Evolutionary conservation across 1,140 invertebrate species (phyloP).

Genomic region (Drosophila gunungcola): DNA sequence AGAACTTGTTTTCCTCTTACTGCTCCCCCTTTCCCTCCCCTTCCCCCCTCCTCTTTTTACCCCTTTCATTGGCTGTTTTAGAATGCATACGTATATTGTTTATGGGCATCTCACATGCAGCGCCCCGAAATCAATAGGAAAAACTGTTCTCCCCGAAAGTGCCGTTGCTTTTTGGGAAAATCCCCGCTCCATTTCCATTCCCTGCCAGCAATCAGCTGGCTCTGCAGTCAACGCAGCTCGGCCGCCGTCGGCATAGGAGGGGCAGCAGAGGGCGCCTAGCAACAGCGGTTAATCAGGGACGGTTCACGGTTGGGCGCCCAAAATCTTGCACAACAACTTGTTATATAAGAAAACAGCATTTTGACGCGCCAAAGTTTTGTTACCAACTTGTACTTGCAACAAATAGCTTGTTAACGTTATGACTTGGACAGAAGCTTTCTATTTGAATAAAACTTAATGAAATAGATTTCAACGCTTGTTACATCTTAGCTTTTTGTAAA

Average conservation of each 20-base stretch:
- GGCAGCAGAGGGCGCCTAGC: constrained; percentile 37
- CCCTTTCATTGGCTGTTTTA: constrained; percentile 13
- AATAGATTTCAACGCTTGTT: too few species aligned
- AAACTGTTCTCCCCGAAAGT: constrained; percentile 41
- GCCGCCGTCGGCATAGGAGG: constrained; percentile 26
- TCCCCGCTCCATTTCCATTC: constrained; percentile 7
- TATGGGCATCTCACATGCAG: constrained; percentile 30
- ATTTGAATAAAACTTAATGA: too few species aligned
- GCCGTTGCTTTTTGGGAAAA: constrained; percentile 56
- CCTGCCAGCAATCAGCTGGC: constrained; percentile 46
- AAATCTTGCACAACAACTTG: not conserved
- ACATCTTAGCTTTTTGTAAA: too few species aligned
- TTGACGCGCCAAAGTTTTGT: not conserved
- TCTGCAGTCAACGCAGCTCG: constrained; percentile 32
- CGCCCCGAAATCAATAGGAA: constrained; percentile 54
- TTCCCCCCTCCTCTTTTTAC: not conserved
- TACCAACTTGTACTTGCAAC: too few species aligned
- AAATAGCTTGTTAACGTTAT: too few species aligned
- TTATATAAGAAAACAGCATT: not conserved
- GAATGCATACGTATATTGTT: constrained; percentile 39
- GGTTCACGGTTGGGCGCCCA: not conserved
- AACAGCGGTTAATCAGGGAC: constrained; percentile 43
- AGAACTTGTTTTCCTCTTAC: constrained; percentile 42
- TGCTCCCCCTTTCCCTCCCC: not conserved
- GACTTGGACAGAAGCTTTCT: too few species aligned